These are phyloP conservation scores for Phaethornis superciliosus DNA, from an alignment of 2,113 vertebrate species.

Conservation along the genomic window DNA sequence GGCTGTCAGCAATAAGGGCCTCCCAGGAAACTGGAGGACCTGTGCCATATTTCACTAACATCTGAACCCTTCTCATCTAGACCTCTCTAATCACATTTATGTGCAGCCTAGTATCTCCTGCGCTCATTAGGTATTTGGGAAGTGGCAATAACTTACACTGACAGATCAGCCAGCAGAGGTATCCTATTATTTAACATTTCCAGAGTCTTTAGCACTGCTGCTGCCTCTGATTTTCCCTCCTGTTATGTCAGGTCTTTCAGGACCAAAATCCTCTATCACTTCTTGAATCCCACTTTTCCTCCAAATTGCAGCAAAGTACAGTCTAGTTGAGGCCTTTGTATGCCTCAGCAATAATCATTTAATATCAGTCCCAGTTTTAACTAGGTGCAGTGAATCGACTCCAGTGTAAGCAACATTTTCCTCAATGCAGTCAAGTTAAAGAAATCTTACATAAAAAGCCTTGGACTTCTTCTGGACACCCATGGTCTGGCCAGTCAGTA, in stretches of 20 bases:
- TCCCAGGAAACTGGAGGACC: not conserved
- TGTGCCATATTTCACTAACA: not conserved
- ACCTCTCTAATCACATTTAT: not conserved
- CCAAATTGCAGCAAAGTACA: not conserved
- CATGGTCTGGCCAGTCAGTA: slow-evolving; percentile 88
- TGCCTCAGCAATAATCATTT: not conserved
- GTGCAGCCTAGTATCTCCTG: not conserved
- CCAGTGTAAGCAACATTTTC: not conserved
- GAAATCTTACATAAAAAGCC: slow-evolving; percentile 90
- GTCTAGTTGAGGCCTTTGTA: not conserved
- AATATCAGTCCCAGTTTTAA: not conserved
- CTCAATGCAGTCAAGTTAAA: not conserved
- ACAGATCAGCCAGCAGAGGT: not conserved
- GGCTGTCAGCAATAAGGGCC: not conserved
- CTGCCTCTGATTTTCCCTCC: not conserved
- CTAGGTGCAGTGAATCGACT: not conserved
- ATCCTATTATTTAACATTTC: not conserved
- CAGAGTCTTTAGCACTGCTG: not conserved
- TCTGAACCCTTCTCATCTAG: not conserved
- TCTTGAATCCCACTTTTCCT: not conserved
- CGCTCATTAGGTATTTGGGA: not conserved
- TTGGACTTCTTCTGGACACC: slow-evolving; percentile 91
- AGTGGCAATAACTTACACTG: not conserved
- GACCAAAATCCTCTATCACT: not conserved
- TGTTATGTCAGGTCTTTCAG: not conserved